Evolutionary conservation across 23 tunicate species (phyloP).

Genomic region (Aplidium turbinatum): DNA sequence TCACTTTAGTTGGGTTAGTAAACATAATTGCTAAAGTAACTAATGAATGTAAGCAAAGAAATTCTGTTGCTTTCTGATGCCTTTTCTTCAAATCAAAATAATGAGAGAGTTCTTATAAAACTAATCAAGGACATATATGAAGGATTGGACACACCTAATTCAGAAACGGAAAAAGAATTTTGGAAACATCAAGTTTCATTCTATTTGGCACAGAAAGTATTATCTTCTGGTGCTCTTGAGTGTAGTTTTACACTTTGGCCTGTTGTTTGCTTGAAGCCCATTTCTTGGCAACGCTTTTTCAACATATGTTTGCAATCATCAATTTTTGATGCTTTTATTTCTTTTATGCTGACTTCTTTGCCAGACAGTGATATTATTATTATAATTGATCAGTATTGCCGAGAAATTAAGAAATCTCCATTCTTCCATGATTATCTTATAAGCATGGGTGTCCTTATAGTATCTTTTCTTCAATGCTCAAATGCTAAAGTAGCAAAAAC

Average conservation of each 20-base stretch:
- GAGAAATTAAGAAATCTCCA: not conserved
- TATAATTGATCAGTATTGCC: not conserved
- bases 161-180: not conserved
- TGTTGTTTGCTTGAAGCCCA: too few relatives aligned
- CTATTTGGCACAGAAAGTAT: too few relatives aligned
- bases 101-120: not conserved
- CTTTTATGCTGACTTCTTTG: not conserved
- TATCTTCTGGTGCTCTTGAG: too few relatives aligned
- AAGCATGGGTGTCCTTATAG: too few relatives aligned
- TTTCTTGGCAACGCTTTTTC: constrained; percentile 9
- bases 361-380: not conserved
- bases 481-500: too few relatives aligned
- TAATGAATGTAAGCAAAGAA: constrained; percentile 20
- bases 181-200: constrained; percentile 1
- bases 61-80: not conserved
- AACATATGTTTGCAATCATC: not conserved
- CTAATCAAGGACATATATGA: not conserved
- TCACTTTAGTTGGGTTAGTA: too few relatives aligned
- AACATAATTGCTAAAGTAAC: too few relatives aligned
- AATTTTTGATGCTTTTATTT: not conserved
- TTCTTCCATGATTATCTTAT: not conserved
- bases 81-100: not conserved
- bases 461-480: too few relatives aligned
- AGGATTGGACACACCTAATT: constrained; percentile 8
- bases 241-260: too few relatives aligned